Conservation (phyloP, 2,113 vertebrate genomes). For the Fulica atra region DNA sequence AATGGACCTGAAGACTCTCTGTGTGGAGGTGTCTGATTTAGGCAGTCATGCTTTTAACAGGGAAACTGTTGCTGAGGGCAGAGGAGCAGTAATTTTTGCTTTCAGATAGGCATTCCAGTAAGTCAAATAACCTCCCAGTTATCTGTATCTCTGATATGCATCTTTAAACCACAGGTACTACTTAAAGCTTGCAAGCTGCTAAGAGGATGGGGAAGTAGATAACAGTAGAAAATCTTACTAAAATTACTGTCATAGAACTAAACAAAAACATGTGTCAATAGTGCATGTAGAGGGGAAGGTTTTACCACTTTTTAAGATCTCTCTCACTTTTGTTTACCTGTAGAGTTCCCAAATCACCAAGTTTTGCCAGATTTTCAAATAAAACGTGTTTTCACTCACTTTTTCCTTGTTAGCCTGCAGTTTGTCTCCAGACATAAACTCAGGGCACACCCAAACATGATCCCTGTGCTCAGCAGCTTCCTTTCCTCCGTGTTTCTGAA, state of each 20-base stretch:
- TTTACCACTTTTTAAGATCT: background rate
- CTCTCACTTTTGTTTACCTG: background rate
- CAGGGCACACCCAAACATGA: background rate
- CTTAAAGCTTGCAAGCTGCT: background rate
- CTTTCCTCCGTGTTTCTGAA: background rate
- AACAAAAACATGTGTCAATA: fast-evolving
- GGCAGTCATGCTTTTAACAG: background rate
- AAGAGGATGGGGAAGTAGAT: background rate
- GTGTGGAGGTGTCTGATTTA: background rate
- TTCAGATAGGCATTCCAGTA: background rate
- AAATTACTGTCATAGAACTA: background rate
- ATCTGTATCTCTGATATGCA: background rate
- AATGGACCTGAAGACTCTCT: background rate
- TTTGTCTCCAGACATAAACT: background rate
- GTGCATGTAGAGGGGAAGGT: background rate
- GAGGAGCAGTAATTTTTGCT: background rate
- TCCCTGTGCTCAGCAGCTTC: background rate
- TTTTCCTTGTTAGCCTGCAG: background rate
- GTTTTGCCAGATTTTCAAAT: background rate
- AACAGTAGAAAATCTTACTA: background rate
- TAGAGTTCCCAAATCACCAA: background rate
- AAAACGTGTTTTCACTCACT: background rate
- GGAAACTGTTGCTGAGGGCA: background rate
- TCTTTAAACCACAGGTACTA: background rate
- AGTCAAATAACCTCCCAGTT: background rate